Evolutionary conservation across 1,140 invertebrate genomes (phyloP), one percentile per base, ranked within the genome.

Genomic region (Zophobas morio): DNA sequence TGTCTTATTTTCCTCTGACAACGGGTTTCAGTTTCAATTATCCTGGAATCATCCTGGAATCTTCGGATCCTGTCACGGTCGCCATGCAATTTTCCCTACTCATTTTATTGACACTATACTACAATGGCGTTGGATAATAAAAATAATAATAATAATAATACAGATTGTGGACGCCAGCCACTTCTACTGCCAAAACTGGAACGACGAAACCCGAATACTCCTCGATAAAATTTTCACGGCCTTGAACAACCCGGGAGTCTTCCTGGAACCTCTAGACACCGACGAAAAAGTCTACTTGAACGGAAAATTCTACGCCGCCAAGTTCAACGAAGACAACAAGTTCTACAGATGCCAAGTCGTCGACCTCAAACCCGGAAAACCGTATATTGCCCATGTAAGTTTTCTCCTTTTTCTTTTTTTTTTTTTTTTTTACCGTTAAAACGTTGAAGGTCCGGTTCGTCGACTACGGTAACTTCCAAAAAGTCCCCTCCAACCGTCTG

Each of bases 381-480:
- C 60, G 0, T n/a, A 1, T 8, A 6, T 53, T 54, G 74, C 75
- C 46, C 78, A 81, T 46, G 77, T 83, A 42, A 70, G 73, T 77
- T 20, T 20, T 20, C 20, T 20, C 20, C 20, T 20, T 20, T 20
- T 20, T 20, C 20, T 20, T 20, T 20, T 20, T 20, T 20, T 20
- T 20, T 20, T 20, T 20, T 20, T 20, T 57, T 2, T 51, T 70
- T 20, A 39, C 34, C 36, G 8, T 70, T n/a, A 63, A 63, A 63
- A 49, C 54, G 40, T 83, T 83, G 51, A 79, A 89, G 87, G 89
- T 97, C 1, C 89, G 91, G 56, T 96, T 93, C 83, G 90, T 97
- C 33, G 96, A 98, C 85, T 93, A 89, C 86, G 96, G 96, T n/a
- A 91, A 91, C 78, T 86, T 81, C 1, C 87, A 87, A 1, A 83